Evolutionary conservation across 1,140 invertebrate species (phyloP), one percentile per base, ranked within the genome.

Genomic region (Tribolium castaneum): DNA sequence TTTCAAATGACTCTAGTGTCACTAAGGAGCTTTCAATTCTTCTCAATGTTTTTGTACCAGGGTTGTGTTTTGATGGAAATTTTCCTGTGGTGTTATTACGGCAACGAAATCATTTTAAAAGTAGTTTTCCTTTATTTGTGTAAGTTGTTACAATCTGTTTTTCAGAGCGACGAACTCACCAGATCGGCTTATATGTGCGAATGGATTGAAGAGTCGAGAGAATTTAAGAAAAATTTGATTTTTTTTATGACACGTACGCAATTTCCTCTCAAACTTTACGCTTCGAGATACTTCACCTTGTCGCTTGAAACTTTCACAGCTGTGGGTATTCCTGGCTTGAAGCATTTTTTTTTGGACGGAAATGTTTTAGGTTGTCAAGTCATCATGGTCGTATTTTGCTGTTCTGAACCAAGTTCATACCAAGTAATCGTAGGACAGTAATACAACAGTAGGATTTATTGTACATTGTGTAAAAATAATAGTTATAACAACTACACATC

Each of bases 81-180:
- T 66, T 82, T 82, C 71, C 45, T 84, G 35, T 85, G 81, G 45
- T 85, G 84, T 50, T 85, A 81, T 75, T 82, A 81, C 71, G 85
- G 85, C 51, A 85, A 86, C 54, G 80, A 83, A 78, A 80, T 86
- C 16, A 82, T 81, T 6, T 30, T 81, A 12, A 81, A 84, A 71
- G 85, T 86, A 81, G 19, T 19, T n/a, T 16, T 1, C 12, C 10
- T 9, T 49, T 51, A 56, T 78, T 6, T 14, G 0, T 51, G 22
- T 45, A 52, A 56, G 16, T 39, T 16, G 34, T 19, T 10, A 75
- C 7, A 62, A 22, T 56, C 6, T 22, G 34, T 62, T 50, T 5
- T 76, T 80, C 78, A 84, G 84, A 85, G 84, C 35, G 50, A 66
- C 1, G 70, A 70, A 51, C 16, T 85, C 12, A 72, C 78, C 4